A percentile compares a stretch with the other conserved stretches of the same genome.
Evolutionary conservation across 92 coral and sea anemone genomes (phyloP).

Genomic region (Epizoanthus ramosus): DNA sequence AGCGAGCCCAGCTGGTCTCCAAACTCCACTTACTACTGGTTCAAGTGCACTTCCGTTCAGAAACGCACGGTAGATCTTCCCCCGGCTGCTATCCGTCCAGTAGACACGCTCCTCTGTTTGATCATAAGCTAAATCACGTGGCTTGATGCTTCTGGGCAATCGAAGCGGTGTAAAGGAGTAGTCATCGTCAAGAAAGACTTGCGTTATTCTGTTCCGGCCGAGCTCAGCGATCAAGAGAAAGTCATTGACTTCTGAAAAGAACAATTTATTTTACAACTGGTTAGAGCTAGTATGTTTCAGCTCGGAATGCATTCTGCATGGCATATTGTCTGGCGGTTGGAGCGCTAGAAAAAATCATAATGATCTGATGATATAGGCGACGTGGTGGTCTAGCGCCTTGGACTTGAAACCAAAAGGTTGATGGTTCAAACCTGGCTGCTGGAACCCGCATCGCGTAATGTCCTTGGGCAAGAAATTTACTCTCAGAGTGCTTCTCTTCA

Average conservation of each 20-base stretch:
- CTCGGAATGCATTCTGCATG: no score
- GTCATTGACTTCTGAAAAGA: slow-evolving; percentile 2
- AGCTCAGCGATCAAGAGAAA: slow-evolving; percentile 24
- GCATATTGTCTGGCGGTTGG: no score
- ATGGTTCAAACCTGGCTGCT: no score
- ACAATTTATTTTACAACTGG: no score
- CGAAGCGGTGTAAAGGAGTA: slow-evolving; percentile 14
- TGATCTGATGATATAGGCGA: no score
- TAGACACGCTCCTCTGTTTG: slow-evolving; percentile 24
- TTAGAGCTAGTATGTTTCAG: no score
- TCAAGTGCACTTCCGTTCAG: slow-evolving; percentile 11
- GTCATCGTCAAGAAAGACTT: slow-evolving; percentile 9
- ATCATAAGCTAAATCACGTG: slow-evolving; percentile 33
- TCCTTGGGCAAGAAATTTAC: no score
- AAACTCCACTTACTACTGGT: background rate
- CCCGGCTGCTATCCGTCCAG: slow-evolving; percentile 1
- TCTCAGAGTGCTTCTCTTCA: no score
- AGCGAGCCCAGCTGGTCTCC: slow-evolving; percentile 1
- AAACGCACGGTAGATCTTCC: slow-evolving; percentile 17
- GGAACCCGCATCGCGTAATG: no score
- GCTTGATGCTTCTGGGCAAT: background rate
- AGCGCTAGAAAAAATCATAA: no score
- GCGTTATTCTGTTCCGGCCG: slow-evolving; percentile 14
- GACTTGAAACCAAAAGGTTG: no score
- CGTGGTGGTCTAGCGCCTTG: no score